A percentile compares a stretch with the other conserved stretches of the same genome.
Evolutionary conservation across 1,140 invertebrate species (phyloP).

Genomic region (Oscheius sp.): DNA sequence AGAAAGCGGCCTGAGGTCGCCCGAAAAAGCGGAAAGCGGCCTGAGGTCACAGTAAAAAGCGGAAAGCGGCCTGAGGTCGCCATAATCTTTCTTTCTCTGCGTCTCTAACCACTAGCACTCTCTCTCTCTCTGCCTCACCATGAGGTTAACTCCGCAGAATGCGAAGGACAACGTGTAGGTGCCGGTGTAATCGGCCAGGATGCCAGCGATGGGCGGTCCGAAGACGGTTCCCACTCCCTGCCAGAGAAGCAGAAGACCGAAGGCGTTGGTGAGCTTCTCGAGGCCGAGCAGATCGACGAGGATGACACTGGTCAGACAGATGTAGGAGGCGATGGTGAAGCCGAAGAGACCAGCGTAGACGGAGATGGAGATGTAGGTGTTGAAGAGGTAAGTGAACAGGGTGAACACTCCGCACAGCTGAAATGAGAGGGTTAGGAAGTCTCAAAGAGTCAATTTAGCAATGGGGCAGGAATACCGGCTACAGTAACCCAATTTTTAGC

Average conservation of each 20-base stretch:
- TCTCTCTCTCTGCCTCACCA: slow-evolving; percentile 61
- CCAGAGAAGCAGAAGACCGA: slow-evolving; percentile 78
- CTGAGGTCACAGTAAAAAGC: no score
- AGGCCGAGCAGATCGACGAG: slow-evolving; percentile 85
- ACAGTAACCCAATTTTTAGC: neutral
- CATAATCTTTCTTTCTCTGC: no score
- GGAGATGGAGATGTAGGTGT: slow-evolving; percentile 74
- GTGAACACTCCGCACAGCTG: slow-evolving; percentile 79
- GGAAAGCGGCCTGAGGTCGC: no score
- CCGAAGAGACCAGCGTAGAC: slow-evolving; percentile 77
- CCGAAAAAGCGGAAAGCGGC: no score
- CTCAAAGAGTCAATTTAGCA: no score
- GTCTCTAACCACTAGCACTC: no score
- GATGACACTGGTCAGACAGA: slow-evolving; percentile 90
- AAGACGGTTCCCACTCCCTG: slow-evolving; percentile 85
- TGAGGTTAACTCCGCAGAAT: slow-evolving; percentile 78
- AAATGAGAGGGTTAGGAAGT: no score
- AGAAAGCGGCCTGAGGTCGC: no score
- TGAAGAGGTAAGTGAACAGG: slow-evolving; percentile 77
- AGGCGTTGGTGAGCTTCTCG: slow-evolving; percentile 92
- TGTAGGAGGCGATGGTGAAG: slow-evolving; percentile 82
- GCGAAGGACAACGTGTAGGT: slow-evolving; percentile 82
- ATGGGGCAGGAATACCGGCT: no score
- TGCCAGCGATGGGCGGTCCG: slow-evolving; percentile 70
- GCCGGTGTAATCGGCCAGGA: slow-evolving; percentile 75